Base-by-base conservation (phyloP, 2,888 invertebrate species). In the Callimorpha dominula region DNA sequence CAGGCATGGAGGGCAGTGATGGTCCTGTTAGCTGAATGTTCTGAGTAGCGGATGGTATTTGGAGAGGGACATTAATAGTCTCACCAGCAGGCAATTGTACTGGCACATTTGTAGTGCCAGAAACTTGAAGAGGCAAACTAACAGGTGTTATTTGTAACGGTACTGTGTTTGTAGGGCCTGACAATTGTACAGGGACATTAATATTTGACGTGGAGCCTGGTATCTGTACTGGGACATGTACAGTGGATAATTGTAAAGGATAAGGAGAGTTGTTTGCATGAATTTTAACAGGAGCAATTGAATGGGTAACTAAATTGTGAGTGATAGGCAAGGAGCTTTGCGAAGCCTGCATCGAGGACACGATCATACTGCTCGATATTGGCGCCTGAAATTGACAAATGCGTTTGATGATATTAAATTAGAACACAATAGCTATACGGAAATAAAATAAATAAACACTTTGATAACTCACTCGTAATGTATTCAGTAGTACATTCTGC, bases 351-450 rank as follows among this genome's bases (percentile, higher is more conserved):
- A 95, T 90, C 80, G 95, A 94, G 78, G 95, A 93, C 86, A 95
- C 94, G 87, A 95, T 93, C 95, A 95, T 95, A 87, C 95, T 94
- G 94, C 92, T 94, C 85, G 95, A 90, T 87, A 92, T 94, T 88
- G 95, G 95, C 88, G 94, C 92, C 95, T 95, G 93, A 86, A 95
- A 72, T 79, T 85, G 78, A 88, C 86, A 88, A 89, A 88, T 86
- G 66, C 85, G 87, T 85, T 90, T 87, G 91, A 86, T 88, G 80
- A 86, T 82, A 87, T 31, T 87, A 89, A 87, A 88, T 81, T 70
- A 77, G 75, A 81, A 65, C 70, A 83, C 78, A 74, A 84, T 69
- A 73, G 72, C 67, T 76, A 79, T 52, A 69, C 78, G 78, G 2
- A 31, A 31, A 83, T 70, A 74, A 74, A 81, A 31, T 31, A 76